phyloP scores from a whole-genome alignment of 2,888 invertebrate species.

The Odontothrips loti region DNA sequence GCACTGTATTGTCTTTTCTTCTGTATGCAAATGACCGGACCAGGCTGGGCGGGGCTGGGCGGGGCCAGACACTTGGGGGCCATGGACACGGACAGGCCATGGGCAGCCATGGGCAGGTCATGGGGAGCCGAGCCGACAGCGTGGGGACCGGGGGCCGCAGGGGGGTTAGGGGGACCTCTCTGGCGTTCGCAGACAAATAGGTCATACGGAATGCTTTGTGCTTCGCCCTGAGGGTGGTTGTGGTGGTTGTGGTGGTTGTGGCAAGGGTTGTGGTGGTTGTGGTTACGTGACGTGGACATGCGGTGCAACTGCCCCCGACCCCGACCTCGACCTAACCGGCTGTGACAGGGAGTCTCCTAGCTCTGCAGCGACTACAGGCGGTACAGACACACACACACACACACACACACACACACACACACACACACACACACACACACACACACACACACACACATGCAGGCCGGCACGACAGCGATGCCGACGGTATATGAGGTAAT shows the following conservation, averaged over 20 bases:
- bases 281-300: too few species aligned
- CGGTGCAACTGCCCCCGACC: too few species aligned
- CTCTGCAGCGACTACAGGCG: too few species aligned
- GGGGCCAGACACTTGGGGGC: not conserved
- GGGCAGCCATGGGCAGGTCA: not conserved
- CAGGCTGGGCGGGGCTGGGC: not conserved
- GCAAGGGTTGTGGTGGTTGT: too few species aligned
- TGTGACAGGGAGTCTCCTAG: too few species aligned
- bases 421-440: too few species aligned
- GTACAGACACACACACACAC: too few species aligned
- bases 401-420: too few species aligned
- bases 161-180: not conserved
- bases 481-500: not conserved
- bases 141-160: not conserved
- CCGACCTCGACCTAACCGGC: too few species aligned
- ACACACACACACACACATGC: not conserved
- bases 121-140: not conserved
- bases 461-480: not conserved
- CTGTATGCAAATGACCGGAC: not conserved
- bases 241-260: too few species aligned
- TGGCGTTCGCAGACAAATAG: not conserved
- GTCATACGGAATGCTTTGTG: not conserved
- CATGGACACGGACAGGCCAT: not conserved
- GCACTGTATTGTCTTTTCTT: not conserved
- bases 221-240: not conserved